Evolutionary conservation across 1,140 invertebrate species (phyloP).

Genomic region (Brachionus plicatilis): DNA sequence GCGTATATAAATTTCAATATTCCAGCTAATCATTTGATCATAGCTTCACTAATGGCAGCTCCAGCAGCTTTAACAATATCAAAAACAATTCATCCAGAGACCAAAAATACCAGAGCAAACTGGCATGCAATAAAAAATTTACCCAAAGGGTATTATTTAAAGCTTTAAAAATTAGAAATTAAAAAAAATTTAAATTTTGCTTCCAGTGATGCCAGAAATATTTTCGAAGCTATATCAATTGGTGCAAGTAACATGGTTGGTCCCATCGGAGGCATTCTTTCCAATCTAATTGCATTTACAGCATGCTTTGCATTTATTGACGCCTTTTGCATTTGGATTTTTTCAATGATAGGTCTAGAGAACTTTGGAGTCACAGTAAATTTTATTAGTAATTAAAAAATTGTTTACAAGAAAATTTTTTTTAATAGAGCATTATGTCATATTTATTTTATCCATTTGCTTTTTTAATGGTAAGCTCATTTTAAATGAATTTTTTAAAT

Average conservation of each 20-base stretch:
- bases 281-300: conserved; percentile 35
- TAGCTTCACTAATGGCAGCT: conserved; percentile 43
- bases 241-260: conserved; percentile 22
- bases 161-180: not conserved
- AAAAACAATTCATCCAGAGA: conserved; percentile 43
- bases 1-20: conserved; percentile 25
- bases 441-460: conserved; percentile 40
- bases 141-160: not conserved
- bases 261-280: not conserved
- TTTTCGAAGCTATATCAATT: conserved; percentile 34
- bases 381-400: conserved; percentile 9
- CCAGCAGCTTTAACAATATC: conserved; percentile 41
- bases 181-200: not conserved
- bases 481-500: not conserved
- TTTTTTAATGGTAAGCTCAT: conserved; percentile 20
- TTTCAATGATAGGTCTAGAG: not conserved
- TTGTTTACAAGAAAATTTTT: not conserved
- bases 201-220: conserved; percentile 22
- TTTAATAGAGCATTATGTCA: conserved; percentile 16
- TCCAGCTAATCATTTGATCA: conserved; percentile 42
- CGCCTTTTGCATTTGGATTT: conserved; percentile 8
- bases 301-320: conserved; percentile 37
- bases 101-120: conserved; percentile 25
- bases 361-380: conserved; percentile 36
- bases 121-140: conserved; percentile 25